Percentiles rank a stretch among this genome's conserved stretches.
Conservation (phyloP, 2,797 vertebrate genomes). For the Centroberyx gerrardi region DNA sequence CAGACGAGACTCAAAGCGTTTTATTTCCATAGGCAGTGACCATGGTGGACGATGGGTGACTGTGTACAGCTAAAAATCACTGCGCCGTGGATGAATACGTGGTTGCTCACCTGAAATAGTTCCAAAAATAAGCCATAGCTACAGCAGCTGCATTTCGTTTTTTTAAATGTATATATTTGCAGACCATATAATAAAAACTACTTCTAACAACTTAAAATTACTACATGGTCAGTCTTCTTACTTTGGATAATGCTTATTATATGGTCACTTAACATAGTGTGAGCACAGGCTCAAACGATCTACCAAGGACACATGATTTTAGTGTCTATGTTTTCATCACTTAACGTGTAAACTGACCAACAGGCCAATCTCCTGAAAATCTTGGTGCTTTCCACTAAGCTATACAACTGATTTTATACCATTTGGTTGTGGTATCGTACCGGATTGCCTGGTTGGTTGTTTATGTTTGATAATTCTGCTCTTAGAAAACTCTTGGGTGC, state of each 20-base stretch:
- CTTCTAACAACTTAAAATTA: neutral
- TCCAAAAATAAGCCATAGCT: neutral
- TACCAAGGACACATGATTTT: neutral
- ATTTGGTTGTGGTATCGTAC: neutral
- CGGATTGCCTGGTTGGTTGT: neutral
- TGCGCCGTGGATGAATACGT: conserved; percentile 20
- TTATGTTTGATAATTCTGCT: neutral
- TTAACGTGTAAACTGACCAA: neutral
- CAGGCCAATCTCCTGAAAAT: too few species aligned
- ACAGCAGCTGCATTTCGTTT: neutral
- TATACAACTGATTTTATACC: neutral
- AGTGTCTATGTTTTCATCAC: neutral
- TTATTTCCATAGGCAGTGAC: neutral
- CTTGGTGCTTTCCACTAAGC: neutral
- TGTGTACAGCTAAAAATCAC: conserved; percentile 28
- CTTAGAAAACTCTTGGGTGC: neutral
- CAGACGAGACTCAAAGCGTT: neutral
- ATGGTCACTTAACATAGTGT: neutral
- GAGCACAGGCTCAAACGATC: neutral
- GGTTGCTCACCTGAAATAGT: neutral
- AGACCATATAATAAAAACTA: neutral
- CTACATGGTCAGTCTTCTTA: neutral
- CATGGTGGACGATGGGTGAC: conserved; percentile 57
- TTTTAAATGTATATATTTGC: neutral
- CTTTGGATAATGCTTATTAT: neutral